Evolutionary conservation across 2,888 invertebrate genomes (phyloP).

Genomic region (Phymatocera aterrima): DNA sequence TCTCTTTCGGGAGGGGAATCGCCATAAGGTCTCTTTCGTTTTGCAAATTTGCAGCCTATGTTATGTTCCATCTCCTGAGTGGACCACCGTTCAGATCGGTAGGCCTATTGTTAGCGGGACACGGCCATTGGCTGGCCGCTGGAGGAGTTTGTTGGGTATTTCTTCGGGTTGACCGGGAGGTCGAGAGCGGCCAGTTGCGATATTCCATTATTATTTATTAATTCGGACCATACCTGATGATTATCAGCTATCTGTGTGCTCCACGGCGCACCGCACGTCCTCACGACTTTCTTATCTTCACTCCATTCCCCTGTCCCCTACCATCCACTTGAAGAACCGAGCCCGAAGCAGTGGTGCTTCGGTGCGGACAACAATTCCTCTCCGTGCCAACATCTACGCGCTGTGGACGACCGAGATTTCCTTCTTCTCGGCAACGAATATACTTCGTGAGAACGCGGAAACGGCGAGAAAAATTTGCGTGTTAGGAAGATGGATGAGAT

Average conservation of each 20-base stretch:
- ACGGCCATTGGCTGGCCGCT: neutral
- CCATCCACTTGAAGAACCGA: neutral
- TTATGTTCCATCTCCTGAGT: neutral
- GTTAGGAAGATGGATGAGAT: too few relatives aligned
- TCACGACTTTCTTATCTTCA: conserved; percentile 72
- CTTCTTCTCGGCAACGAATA: too few relatives aligned
- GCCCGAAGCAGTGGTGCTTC: conserved; percentile 57
- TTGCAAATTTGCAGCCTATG: neutral
- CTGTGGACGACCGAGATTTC: too few relatives aligned
- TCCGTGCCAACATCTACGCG: neutral
- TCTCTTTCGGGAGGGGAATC: too few relatives aligned
- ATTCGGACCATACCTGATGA: conserved; percentile 71
- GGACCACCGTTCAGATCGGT: conserved; percentile 1
- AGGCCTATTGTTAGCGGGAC: neutral
- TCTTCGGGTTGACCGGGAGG: conserved; percentile 53
- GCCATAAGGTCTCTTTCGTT: too few relatives aligned
- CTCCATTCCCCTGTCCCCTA: conserved; percentile 21
- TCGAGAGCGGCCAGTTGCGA: conserved; percentile 61
- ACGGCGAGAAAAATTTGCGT: neutral
- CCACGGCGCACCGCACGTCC: conserved; percentile 61
- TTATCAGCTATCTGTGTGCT: conserved; percentile 66
- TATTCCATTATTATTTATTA: conserved; percentile 74
- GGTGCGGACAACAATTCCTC: conserved; percentile 5
- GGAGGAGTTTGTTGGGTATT: conserved; percentile 36
- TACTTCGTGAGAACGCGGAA: neutral